Evolutionary conservation across 1,140 invertebrate species (phyloP), one percentile per base, ranked within the genome.

Genomic region (Macrocentrus cingulum): DNA sequence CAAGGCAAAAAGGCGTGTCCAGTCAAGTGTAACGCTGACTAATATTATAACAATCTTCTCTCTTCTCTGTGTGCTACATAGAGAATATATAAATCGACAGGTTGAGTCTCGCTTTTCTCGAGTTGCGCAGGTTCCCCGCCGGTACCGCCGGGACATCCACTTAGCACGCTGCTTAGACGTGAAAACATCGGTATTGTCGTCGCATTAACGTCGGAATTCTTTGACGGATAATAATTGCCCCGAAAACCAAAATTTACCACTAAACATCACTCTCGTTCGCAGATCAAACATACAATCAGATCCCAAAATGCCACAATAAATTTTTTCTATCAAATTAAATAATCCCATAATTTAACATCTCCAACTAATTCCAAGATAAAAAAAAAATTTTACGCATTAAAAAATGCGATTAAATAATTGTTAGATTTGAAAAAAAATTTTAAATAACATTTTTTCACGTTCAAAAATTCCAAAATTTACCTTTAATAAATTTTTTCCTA

Each of bases 181-280:
- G 68, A 72, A 72, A 72, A 72, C 70, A 71, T 71, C 64, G 70
- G 70, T 70, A 72, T 72, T 72, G 70, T 72, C 64, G 54, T 58
- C 63, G 70, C 45, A 71, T 72, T 72, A 72, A 34, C 42, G 51
- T 25, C 34, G 19, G 37, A 61, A 53, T 59, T 19, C 37, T 48
- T 66, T 67, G 52, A 44, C 41, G 48, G 62, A 66, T 39, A 23
- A 61, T 66, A 56, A 68, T 69, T 62, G 59, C 53, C 41, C 16
- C 4, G 34, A 60, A 59, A 52, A 65, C 34, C 34, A 50, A 48
- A 41, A 66, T 63, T 62, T n/a, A n/a, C n/a, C n/a, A n/a, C n/a
- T n/a, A n/a, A n/a, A n/a, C n/a, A n/a, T n/a, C n/a, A n/a, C n/a
- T n/a, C n/a, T n/a, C n/a, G n/a, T n/a, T n/a, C n/a, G n/a, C n/a